Evolutionary conservation across 2,888 invertebrate genomes (phyloP), one percentile per base, ranked within the genome.

Genomic region (Eristalis arbustorum): DNA sequence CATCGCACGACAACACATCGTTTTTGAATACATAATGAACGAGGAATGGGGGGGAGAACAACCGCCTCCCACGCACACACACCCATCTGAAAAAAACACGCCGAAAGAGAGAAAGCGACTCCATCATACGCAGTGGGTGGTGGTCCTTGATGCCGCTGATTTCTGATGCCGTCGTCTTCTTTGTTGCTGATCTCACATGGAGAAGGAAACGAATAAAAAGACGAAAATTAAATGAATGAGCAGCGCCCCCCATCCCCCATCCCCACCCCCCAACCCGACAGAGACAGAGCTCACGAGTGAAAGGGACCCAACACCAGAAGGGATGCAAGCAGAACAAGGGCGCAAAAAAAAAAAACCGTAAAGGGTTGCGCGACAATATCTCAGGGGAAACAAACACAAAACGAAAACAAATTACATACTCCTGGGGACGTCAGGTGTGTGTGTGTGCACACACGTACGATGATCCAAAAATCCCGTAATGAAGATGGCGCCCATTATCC

Each of bases 401-500:
- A 23, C 23, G 31, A 56, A 31, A 78, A 72, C 31, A 78, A 25
- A 72, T 61, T 67, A 25, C 59, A 56, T 71, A 71, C n/a, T n/a
- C 13, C 4, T 31, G 31, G 4, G 31, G 31, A 67, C 31, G 34
- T 22, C 66, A 79, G 59, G 72, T 66, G 59, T 59, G 71, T 18
- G 59, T 64, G 14, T 42, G 8, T 3, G 13, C 13, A 42, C 25
- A 42, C 14, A 14, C 42, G 42, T 66, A 18, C 23, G 18, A 59
- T 59, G 22, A 59, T 18, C 13, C 22, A 34, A 71, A 71, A 72
- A 61, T 72, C 42, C 42, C 61, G 61, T 79, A 80, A 80, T 80
- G 80, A 80, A 80, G 80, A 80, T 80, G 80, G 80, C 74, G 80
- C 68, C 73, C 80, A 74, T 80, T 80, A 80, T 80, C 42, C 49